phyloP scores from a whole-genome alignment of 2,797 vertebrate genomes.

The Acomys russatus region DNA sequence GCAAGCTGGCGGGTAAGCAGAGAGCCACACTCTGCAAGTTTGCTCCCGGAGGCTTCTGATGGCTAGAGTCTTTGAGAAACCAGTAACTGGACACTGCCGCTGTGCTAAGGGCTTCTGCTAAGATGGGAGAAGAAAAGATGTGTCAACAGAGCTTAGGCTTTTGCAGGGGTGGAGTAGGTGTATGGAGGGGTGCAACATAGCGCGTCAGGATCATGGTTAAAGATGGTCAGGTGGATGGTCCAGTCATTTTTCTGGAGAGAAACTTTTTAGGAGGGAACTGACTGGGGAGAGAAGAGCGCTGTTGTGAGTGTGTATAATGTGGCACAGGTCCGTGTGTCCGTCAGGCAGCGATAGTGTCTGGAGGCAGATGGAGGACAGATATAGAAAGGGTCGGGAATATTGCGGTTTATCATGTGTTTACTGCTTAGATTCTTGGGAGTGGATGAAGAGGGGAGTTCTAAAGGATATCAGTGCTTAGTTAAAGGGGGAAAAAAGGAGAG shows the following conservation, averaged over 20 bases:
- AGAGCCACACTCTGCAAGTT: conserved; percentile 93
- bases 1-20: neutral
- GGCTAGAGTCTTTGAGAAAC: conserved; percentile 95
- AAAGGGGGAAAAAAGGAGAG: neutral
- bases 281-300: neutral
- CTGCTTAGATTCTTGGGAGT: neutral
- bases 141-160: neutral
- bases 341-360: neutral
- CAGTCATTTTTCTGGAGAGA: neutral
- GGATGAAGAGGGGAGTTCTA: neutral
- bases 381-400: neutral
- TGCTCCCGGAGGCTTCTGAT: conserved; percentile 97
- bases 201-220: neutral
- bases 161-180: too few species aligned
- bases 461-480: neutral
- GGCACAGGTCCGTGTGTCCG: neutral
- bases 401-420: neutral
- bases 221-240: neutral
- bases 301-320: neutral
- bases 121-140: conserved; percentile 87
- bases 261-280: neutral
- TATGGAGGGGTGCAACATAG: neutral
- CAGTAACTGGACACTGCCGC: conserved; percentile 95
- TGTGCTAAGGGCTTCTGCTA: conserved; percentile 96
- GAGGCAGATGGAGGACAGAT: neutral